Conservation (phyloP, 1,140 invertebrate genomes). For the Anastatus disparis region DNA sequence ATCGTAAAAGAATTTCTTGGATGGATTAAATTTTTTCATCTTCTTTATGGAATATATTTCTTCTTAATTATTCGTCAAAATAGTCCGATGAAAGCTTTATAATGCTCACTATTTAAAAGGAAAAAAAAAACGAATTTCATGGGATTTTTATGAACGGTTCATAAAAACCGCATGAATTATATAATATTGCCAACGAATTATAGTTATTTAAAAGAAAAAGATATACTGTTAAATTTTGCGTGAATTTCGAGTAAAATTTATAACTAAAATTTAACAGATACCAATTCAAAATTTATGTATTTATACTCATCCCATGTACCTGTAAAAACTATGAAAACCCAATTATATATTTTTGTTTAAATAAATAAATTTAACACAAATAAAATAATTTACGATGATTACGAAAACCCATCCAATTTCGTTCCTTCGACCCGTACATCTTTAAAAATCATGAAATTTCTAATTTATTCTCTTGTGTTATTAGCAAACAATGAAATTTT, state of each 20-base stretch:
- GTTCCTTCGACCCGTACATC: too few species aligned
- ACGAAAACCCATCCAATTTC: neutral
- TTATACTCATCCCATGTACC: slow-evolving; percentile 26
- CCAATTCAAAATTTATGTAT: neutral
- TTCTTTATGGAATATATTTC: neutral
- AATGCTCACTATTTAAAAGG: neutral
- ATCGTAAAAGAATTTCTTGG: neutral
- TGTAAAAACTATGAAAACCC: slow-evolving; percentile 18
- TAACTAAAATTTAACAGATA: neutral
- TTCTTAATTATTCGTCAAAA: neutral
- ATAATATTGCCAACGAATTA: neutral
- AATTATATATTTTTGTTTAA: slow-evolving; percentile 29
- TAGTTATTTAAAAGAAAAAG: slow-evolving; percentile 10
- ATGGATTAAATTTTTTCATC: neutral
- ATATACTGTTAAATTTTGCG: slow-evolving; percentile 9
- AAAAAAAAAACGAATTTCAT: slow-evolving; percentile 2
- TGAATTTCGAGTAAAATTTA: neutral
- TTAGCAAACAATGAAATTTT: too few species aligned
- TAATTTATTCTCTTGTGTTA: too few species aligned
- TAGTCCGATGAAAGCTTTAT: neutral
- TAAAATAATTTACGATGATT: neutral
- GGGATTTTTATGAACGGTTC: neutral
- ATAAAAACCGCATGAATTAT: neutral
- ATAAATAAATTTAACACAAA: slow-evolving; percentile 37
- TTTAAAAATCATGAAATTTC: too few species aligned